Percentiles rank a stretch among this genome's conserved stretches.
phyloP scores from a whole-genome alignment of 2,888 invertebrate genomes.

The Pheosia gnoma region DNA sequence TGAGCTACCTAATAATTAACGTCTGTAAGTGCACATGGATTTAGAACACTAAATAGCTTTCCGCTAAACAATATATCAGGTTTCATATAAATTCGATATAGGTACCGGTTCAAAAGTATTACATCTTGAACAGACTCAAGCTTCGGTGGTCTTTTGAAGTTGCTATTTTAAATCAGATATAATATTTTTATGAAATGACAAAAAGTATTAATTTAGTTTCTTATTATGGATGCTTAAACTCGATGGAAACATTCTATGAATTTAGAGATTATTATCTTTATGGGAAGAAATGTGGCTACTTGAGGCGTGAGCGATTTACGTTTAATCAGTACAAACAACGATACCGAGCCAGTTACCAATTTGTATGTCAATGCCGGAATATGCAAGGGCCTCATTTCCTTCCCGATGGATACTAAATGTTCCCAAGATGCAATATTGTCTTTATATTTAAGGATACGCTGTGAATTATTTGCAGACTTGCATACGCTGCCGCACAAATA shows the following conservation, averaged over 20 bases:
- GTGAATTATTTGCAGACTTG: conserved; percentile 76
- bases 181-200: conserved; percentile 81
- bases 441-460: conserved; percentile 71
- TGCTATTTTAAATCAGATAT: conserved; percentile 68
- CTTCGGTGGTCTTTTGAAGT: conserved; percentile 62
- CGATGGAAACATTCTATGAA: conserved; percentile 56
- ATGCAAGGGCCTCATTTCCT: conserved; percentile 55
- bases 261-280: conserved; percentile 49
- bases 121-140: conserved; percentile 61
- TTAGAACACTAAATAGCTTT: conserved; percentile 74
- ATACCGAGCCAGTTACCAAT: conserved; percentile 78
- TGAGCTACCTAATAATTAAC: conserved; percentile 74
- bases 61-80: conserved; percentile 66
- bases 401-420: conserved; percentile 53
- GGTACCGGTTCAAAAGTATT: conserved; percentile 71
- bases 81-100: conserved; percentile 68
- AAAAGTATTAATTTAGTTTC: conserved; percentile 78
- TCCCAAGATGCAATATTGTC: conserved; percentile 67
- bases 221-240: conserved; percentile 60
- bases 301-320: conserved; percentile 48
- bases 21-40: conserved; percentile 80
- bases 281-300: conserved; percentile 64
- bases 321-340: conserved; percentile 67
- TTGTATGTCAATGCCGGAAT: conserved; percentile 47
- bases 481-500: conserved; percentile 82